phyloP scores from a whole-genome alignment of 1,140 invertebrate genomes.

The Holotrichia oblita region DNA sequence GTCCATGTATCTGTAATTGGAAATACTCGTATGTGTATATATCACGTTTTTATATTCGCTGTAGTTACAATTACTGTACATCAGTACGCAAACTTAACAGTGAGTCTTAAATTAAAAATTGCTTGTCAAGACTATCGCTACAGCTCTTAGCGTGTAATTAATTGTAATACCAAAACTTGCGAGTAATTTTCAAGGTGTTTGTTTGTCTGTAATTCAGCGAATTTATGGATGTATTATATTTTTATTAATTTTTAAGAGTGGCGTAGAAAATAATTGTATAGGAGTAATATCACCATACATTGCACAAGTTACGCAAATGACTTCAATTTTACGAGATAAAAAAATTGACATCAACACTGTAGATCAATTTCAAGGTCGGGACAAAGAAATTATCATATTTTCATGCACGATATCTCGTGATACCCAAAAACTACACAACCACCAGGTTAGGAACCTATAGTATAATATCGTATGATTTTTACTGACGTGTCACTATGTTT shows the following conservation, averaged over 20 bases:
- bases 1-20: no score
- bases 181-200: no score
- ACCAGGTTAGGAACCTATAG: neutral
- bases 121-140: no score
- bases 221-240: no score
- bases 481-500: constrained; percentile 43
- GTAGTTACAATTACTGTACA: no score
- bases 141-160: no score
- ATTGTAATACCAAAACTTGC: no score
- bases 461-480: neutral
- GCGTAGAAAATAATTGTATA: constrained; percentile 58
- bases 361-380: constrained; percentile 96
- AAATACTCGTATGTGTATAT: no score
- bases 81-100: no score
- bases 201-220: no score
- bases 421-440: constrained; percentile 20
- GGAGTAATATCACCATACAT: constrained; percentile 92
- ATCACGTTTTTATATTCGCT: no score
- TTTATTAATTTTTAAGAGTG: neutral
- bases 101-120: no score
- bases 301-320: constrained; percentile 81
- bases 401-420: constrained; percentile 76
- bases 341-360: constrained; percentile 92
- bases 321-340: constrained; percentile 44
- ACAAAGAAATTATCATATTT: constrained; percentile 92